Evolutionary conservation across 2,113 vertebrate species (phyloP), one percentile per base, ranked within the genome.

Genomic region (Ailurus styani): DNA sequence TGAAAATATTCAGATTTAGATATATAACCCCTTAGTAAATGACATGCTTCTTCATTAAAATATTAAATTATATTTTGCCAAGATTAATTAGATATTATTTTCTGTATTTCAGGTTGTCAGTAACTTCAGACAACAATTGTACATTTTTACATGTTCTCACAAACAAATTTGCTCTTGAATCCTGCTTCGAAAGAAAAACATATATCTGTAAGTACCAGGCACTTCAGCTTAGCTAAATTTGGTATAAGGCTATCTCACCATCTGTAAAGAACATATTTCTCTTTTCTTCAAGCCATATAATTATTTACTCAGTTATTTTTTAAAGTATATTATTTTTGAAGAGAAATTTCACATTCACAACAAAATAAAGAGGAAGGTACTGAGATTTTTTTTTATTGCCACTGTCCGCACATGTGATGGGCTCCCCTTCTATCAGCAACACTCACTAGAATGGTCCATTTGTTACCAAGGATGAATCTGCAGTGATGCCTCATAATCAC

Each of bases 81-180:
- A 8, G 13, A 87, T 55, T 68, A 68, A 79, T 55, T 40, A 68
- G 34, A 42, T 68, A 45, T 68, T 68, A 42, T 68, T 27, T 47
- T 78, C 20, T 79, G 14, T 78, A 79, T 79, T 93, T 87, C 57
- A 87, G 83, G 29, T 45, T n/a, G 14, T 7, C 47, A 78, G 20
- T 13, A 29, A 14, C 72, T 42, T 42, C 47, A 27, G 60, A 25
- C 31, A 87, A 29, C 3, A 57, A 37, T 25, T 75, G 68, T 70
- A 1, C 37, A 29, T 57, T 7, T 47, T 52, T 54, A 0, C 0
- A 15, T 2, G 12, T 55, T 68, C 1, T 7, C 0, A 1, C 3
- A 72, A 27, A 54, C 14, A 4, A 14, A 13, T 0, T 68, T 27
- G 7, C 0, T 23, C 6, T 12, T 55, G 50, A 7, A 21, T 57